Percentiles rank a stretch among this genome's conserved stretches.
Conservation (phyloP, 2,888 invertebrate genomes). For the Maniola hyperantus region DNA sequence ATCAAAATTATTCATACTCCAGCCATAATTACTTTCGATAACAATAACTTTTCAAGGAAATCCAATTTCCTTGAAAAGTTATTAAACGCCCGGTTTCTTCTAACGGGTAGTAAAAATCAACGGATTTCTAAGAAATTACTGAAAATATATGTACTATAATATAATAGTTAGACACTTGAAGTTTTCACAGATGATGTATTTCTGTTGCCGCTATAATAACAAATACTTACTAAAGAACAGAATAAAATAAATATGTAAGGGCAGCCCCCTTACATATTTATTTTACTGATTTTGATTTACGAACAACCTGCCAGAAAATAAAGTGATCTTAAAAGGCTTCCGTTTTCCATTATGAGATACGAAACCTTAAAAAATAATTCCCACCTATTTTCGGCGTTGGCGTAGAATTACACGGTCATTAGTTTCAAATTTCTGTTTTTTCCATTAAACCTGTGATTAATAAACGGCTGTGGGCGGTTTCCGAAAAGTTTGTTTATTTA, state of each 20-base stretch:
- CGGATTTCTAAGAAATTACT: neutral
- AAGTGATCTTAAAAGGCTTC: too few relatives aligned
- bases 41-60: constrained; percentile 1
- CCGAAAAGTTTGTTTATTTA: neutral
- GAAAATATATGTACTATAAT: neutral
- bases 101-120: neutral
- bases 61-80: neutral
- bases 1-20: neutral
- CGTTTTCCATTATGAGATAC: too few relatives aligned
- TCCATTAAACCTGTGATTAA: constrained; percentile 28
- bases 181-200: too few relatives aligned
- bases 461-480: neutral
- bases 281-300: too few relatives aligned
- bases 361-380: neutral
- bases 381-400: constrained; percentile 20
- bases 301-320: too few relatives aligned
- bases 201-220: too few relatives aligned
- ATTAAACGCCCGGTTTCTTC: neutral
- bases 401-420: constrained; percentile 35
- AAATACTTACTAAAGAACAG: too few relatives aligned
- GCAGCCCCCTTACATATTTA: too few relatives aligned
- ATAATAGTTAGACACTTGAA: too few relatives aligned
- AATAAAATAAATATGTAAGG: too few relatives aligned
- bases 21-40: neutral
- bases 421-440: constrained; percentile 33